Percentiles rank a stretch among this genome's conserved stretches.
Conservation (phyloP, 2,113 vertebrate species). For the Pelvicachromis taeniatus region DNA sequence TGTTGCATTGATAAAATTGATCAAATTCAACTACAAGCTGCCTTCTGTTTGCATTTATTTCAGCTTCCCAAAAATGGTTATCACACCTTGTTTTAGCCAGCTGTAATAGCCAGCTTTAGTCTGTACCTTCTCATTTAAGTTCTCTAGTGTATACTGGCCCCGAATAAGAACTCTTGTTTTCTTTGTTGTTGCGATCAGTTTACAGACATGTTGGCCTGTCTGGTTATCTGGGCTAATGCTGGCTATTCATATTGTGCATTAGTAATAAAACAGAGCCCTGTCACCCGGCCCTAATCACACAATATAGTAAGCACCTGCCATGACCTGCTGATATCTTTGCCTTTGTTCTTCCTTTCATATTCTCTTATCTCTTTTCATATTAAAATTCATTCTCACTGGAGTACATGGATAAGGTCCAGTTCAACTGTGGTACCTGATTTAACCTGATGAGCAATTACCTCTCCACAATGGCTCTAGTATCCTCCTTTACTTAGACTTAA, state of each 20-base stretch:
- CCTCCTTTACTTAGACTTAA: not conserved
- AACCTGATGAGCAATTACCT: not conserved
- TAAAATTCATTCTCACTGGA: not conserved
- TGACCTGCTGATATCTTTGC: not conserved
- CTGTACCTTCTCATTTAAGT: not conserved
- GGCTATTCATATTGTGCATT: conserved; percentile 55
- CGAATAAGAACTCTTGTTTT: not conserved
- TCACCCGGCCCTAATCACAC: conserved; percentile 33
- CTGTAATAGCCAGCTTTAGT: not conserved
- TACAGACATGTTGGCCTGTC: not conserved
- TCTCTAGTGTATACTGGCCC: not conserved
- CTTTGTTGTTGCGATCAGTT: not conserved
- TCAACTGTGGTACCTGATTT: not conserved
- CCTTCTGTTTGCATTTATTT: not conserved
- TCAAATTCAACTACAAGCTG: not conserved
- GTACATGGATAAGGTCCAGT: not conserved
- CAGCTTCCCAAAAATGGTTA: not conserved
- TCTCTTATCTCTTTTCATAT: not conserved
- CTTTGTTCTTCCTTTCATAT: not conserved
- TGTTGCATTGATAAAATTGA: not conserved
- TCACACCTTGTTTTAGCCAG: not conserved
- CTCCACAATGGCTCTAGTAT: not conserved
- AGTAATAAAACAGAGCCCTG: conserved; percentile 15
- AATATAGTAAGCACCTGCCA: not conserved
- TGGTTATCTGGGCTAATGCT: conserved; percentile 59